A percentile compares a stretch with the other conserved stretches of the same genome.
Conservation (phyloP, 2,797 vertebrate genomes). For the Gouania willdenowi region DNA sequence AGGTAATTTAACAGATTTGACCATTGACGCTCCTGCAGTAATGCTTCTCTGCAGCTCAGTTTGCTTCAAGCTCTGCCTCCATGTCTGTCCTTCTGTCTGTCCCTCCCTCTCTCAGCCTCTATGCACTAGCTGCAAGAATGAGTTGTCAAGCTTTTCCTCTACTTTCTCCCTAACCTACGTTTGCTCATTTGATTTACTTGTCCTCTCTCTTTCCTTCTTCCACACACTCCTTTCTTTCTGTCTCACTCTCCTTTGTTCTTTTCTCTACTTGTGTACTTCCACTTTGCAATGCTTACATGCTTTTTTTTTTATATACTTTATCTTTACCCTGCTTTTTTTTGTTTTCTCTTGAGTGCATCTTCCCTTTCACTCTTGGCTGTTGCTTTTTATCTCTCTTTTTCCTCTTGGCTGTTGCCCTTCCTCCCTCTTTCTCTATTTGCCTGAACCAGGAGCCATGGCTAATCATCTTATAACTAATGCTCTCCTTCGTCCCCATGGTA, state of each 20-base stretch:
- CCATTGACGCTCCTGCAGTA: constrained; percentile 57
- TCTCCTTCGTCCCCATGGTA: constrained; percentile 99
- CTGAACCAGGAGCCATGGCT: constrained; percentile 99
- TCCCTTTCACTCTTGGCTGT: constrained; percentile 44
- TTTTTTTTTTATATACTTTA: constrained; percentile 33
- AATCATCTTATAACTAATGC: constrained; percentile 99
- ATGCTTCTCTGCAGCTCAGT: constrained; percentile 49
- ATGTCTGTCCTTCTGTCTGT: constrained; percentile 7
- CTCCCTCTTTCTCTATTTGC: constrained; percentile 75
- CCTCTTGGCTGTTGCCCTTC: constrained; percentile 52
- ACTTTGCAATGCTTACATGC: constrained; percentile 44
- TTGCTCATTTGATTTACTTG: constrained; percentile 88
- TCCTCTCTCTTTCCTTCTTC: constrained; percentile 71
- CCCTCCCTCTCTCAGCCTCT: constrained; percentile 32
- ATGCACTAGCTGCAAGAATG: constrained; percentile 72
- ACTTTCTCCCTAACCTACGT: constrained; percentile 77
- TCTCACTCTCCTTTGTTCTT: constrained; percentile 30
- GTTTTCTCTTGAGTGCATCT: constrained; percentile 32
- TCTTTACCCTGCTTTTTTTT: constrained; percentile 24
- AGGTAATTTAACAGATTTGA: constrained; percentile 22
- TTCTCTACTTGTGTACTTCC: constrained; percentile 37
- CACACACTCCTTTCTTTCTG: constrained; percentile 66
- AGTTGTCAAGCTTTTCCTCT: constrained; percentile 82
- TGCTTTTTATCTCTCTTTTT: constrained; percentile 40
- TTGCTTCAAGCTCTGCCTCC: constrained; percentile 35